phyloP scores from a whole-genome alignment of 2,797 vertebrate genomes.

The Cottoperca gobio region DNA sequence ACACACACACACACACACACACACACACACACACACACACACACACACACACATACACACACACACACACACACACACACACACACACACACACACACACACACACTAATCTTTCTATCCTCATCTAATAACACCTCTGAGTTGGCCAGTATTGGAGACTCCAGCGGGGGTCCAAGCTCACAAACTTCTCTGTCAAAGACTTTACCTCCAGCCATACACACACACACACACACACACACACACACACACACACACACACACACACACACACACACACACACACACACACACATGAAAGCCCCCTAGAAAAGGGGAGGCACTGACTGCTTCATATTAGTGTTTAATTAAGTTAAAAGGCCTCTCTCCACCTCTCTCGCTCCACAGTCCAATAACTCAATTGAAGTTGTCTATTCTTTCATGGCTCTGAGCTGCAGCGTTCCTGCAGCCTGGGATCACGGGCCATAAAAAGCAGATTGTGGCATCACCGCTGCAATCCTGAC shows the following conservation, averaged over 20 bases:
- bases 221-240: conserved; percentile 28
- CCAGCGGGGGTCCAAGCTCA: conserved; percentile 54
- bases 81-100: conserved; percentile 32
- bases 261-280: conserved; percentile 53
- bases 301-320: conserved; percentile 59
- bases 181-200: conserved; percentile 53
- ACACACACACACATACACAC: not conserved
- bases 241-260: conserved; percentile 41
- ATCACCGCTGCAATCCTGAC: conserved; percentile 29
- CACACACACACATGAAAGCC: conserved; percentile 56
- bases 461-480: conserved; percentile 59
- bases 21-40: not conserved
- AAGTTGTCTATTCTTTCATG: conserved; percentile 81
- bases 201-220: conserved; percentile 39
- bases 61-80: conserved; percentile 23
- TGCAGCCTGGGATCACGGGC: conserved; percentile 67
- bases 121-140: conserved; percentile 66
- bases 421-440: conserved; percentile 73
- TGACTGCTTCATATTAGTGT: conserved; percentile 87
- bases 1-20: no score
- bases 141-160: conserved; percentile 50
- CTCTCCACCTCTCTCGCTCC: conserved; percentile 57
- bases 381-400: conserved; percentile 78
- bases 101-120: conserved; percentile 62
- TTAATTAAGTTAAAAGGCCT: conserved; percentile 85